Base-by-base conservation (phyloP, 2,797 vertebrate genomes). In the Sebastolobus altivelis region DNA sequence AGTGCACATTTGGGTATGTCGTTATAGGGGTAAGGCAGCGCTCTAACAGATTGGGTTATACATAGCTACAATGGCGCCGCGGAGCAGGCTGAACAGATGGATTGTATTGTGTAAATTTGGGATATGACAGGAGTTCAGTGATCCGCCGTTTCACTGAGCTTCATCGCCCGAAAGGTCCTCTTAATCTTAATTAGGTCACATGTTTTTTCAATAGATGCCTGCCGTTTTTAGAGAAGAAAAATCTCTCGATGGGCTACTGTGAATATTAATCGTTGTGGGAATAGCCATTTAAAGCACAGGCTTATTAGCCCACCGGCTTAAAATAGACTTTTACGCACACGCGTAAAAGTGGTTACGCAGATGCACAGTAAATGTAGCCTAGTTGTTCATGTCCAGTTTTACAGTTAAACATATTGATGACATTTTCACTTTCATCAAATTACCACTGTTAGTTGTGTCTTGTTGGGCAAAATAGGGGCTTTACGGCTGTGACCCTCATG, bases 1-100 rank as follows among this genome's bases (percentile, higher is more conserved):
- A 60, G 82, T 71, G 90, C 90, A 90, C 90, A 90, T 93, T 94
- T 92, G 88, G 88, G 90, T 91, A 88, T 82, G 87, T 91, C 81
- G 85, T 90, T 88, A 86, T 86, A 87, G 77, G 79, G 78, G 73
- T 63, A 77, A 71, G 81, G 54, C 80, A 68, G 65, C 16, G 82
- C 85, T 71, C 66, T 25, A 72, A 66, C 84, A 84, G 69, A 79
- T 70, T 49, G 79, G 77, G 84, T 86, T 85, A 87, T 87, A 87
- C 82, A 80, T 85, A 83, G 76, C 79, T 82, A 79, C 87, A 90
- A 89, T 90, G 89, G 87, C 85, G 84, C 56, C 80, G 80, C 72
- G 66, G 58, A 80, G 75, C 58, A 77, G 59, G 16, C 49, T 8
- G 76, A 81, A 13, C 81, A 80, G 70, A 83, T 77, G 83, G 52